Evolutionary conservation across 2,113 vertebrate genomes (phyloP), one percentile per base, ranked within the genome.

Genomic region (Pleuronectes platessa): DNA sequence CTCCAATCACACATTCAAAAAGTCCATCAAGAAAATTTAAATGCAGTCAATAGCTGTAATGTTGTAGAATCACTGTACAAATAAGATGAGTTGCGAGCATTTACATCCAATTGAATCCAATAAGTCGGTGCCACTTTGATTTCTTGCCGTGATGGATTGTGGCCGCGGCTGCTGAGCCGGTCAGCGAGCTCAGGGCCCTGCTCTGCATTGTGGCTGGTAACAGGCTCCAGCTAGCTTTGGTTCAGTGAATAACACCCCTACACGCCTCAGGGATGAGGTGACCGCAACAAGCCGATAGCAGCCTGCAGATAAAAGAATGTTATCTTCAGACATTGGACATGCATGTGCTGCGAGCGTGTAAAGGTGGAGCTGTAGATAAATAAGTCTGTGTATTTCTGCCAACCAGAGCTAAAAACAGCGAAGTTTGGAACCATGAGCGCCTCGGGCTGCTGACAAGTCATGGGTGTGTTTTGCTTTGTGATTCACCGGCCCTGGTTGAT

Each of bases 1-100:
- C 81, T 84, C 88, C 79, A 81, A 79, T 90, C 84, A 54, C 78
- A 76, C 74, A 68, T 62, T 54, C 74, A 71, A 74, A 79, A 81
- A 86, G 83, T 86, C 87, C 79, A 89, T 86, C 88, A 88, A 71
- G 81, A 76, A 76, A 81, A 70, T 74, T 71, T 90, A 84, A 86
- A 79, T 79, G 68, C 84, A 70, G 84, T 80, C 81, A 82, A 88
- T 91, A 81, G 74, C 82, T 70, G 74, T 88, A 80, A 90, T 90
- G 88, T 78, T 78, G 70, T 86, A 71, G 60, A 86, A 92, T 83
- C 68, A 84, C 74, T 83, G 83, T 82, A 78, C 78, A 86, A 88
- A 91, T 82, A 79, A 87, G 85, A 90, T 85, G 66, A 82, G 75
- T 86, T 75, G 63, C 68, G 68, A 71, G 83, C 78, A 76, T 90